Evolutionary conservation across 2,113 vertebrate genomes (phyloP), one percentile per base, ranked within the genome.

Genomic region (Phylloscopus trochilus): DNA sequence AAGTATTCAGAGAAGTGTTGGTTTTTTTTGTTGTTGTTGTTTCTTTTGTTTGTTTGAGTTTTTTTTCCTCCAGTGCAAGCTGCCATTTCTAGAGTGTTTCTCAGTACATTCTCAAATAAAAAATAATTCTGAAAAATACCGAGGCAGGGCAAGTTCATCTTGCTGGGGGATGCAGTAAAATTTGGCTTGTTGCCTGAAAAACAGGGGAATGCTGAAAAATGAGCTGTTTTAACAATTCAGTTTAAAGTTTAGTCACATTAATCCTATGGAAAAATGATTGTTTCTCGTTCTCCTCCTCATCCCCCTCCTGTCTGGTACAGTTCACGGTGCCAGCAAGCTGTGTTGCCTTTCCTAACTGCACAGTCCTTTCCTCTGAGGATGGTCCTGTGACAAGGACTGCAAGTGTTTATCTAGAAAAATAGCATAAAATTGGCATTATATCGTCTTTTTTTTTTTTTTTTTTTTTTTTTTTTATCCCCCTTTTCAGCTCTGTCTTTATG

Each of bases 401-500:
- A 78, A 81, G 56, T 60, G 64, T 83, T 93, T 80, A 87, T 81
- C 39, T 75, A 72, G 81, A 80, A 94, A 94, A 91, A 83, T 10
- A n/a, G 23, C 59, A 81, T 90, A 56, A 67, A 95, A 91, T 35
- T 70, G 51, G 33, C 21, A 56, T 81, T 88, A 26, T 12, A 4
- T 43, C 44, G 52, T 11, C 49, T 47, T 81, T 82, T 81, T 41
- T 41, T 41, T 13, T 41, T 41, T n/a, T 44, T 56, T 9, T 43
- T 47, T 78, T 41, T 44, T 47, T 9, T 47, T 44, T 78, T 83
- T 83, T 7, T 90, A 90, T 66, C 11, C 60, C 46, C 0, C 4
- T 87, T 95, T 94, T 84, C 60, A 53, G 41, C 26, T 86, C 37
- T 30, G 22, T n/a, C 60, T 95, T 92, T 72, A 56, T 52, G 49